Evolutionary conservation across 1,140 invertebrate species (phyloP), one percentile per base, ranked within the genome.

Genomic region (Tetragnatha versicolor): DNA sequence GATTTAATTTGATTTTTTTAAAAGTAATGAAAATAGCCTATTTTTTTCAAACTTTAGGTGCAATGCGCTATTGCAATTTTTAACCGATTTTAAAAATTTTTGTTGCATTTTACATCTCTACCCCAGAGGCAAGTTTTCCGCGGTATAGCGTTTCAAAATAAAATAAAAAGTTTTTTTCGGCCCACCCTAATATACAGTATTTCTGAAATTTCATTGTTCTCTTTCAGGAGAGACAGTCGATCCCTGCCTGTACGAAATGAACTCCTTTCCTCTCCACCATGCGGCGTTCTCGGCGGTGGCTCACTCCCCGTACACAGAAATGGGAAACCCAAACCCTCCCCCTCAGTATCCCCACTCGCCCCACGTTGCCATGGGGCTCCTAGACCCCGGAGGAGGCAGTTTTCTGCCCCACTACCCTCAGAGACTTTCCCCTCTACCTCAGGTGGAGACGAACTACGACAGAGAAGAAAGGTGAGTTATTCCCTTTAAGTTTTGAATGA

Each of bases 381-480:
- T 79, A 22, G 76, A 79, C 20, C 63, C 63, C 0, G 76, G 27
- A 1, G 35, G 65, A 17, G 51, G 63, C 6, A 39, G 39, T 17
- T 68, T 79, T 14, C 29, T 69, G 4, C 53, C 76, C 0, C 76
- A 55, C 9, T 79, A 79, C 17, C 27, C 65, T 27, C 76, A 79
- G 60, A 58, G 76, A 25, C 27, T 79, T 3, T 79, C 76, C 0
- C 76, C 76, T 17, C 25, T 68, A n/a, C 39, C 65, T 17, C 76
- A 68, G 3, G 10, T 60, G 1, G 76, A 79, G 17, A n/a, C 63
- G 0, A 12, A 27, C 25, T 79, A 58, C 10, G 76, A 79, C n/a
- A 79, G 76, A 27, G 76, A 79, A 45, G 76, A 79, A 20, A 68
- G 76, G 76, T 79, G 20, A 29, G 31, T 37, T n/a, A n/a, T n/a